A percentile compares a stretch with the other conserved stretches of the same genome.
These are phyloP conservation scores for Cylloceria caligata DNA, from an alignment of 2,888 invertebrate genomes.

Conservation along the genomic window DNA sequence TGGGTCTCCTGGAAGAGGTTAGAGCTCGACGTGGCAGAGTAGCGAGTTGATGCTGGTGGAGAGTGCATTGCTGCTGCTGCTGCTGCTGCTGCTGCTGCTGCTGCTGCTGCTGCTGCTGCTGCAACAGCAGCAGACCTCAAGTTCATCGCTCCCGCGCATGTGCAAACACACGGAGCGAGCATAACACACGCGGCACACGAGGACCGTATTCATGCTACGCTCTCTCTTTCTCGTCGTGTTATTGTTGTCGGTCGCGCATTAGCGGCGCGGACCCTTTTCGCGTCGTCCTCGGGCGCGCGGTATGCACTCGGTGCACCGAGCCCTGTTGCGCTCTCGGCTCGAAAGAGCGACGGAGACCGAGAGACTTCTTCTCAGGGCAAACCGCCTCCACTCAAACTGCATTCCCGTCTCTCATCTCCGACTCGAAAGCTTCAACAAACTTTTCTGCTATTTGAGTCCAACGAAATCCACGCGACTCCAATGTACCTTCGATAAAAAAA, in stretches of 20 bases:
- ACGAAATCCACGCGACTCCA: no score
- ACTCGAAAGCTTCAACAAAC: neutral
- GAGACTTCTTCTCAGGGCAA: conserved; percentile 41
- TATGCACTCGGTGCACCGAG: conserved; percentile 39
- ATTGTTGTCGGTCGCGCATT: conserved; percentile 77
- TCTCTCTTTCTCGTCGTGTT: conserved; percentile 66
- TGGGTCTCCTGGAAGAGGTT: conserved; percentile 38
- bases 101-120: conserved; percentile 46
- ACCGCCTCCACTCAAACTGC: conserved; percentile 59
- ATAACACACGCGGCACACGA: conserved; percentile 72
- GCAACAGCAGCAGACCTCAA: conserved; percentile 71
- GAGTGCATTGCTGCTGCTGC: conserved; percentile 42
- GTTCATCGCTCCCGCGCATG: conserved; percentile 82
- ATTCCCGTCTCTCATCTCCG: conserved; percentile 55
- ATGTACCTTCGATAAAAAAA: neutral
- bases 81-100: no score
- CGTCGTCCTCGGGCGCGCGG: conserved; percentile 53
- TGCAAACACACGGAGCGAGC: conserved; percentile 75
- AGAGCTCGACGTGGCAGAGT: conserved; percentile 45
- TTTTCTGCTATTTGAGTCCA: neutral
- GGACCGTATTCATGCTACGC: conserved; percentile 64
- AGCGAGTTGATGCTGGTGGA: conserved; percentile 59
- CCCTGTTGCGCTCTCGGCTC: conserved; percentile 40
- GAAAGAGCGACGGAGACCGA: conserved; percentile 47
- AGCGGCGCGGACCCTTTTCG: conserved; percentile 71